Evolutionary conservation across 2,113 vertebrate species (phyloP).

Genomic region (Bubo blakistoni): DNA sequence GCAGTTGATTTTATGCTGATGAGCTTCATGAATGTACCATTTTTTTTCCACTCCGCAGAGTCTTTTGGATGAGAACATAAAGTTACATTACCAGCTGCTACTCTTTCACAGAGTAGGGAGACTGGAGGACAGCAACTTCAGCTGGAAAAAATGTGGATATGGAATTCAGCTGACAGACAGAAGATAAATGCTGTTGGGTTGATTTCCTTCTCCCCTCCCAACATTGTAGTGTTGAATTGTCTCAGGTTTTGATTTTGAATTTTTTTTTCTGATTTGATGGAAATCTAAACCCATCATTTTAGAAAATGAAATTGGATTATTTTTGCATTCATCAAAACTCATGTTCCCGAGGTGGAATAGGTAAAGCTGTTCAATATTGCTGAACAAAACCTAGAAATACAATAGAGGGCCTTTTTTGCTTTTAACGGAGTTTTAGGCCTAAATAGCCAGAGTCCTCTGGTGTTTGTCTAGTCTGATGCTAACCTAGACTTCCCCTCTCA

Average conservation of each 20-base stretch:
- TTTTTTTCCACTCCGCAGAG: not conserved
- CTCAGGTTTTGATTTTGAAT: not conserved
- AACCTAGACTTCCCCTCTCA: not conserved
- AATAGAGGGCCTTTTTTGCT: not conserved
- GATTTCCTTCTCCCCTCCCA: not conserved
- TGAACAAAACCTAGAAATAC: not conserved
- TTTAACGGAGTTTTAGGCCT: not conserved
- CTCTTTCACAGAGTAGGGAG: not conserved
- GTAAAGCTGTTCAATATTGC: not conserved
- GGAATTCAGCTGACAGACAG: conserved; percentile 12
- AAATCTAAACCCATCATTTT: not conserved
- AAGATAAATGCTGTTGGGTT: not conserved
- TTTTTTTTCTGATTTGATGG: not conserved
- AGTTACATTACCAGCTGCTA: conserved; percentile 45
- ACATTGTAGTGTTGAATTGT: not conserved
- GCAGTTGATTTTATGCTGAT: conserved; percentile 31
- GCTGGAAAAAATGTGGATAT: not conserved
- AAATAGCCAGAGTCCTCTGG: not conserved
- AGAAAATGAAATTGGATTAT: not conserved
- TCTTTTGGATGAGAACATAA: conserved; percentile 34
- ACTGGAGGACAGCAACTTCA: not conserved
- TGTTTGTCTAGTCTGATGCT: not conserved
- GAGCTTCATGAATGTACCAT: conserved; percentile 8
- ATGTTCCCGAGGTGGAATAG: not conserved
- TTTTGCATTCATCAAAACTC: not conserved